These are phyloP conservation scores for Agrypnus murinus DNA, from an alignment of 2,888 invertebrate species.

Conservation along the genomic window DNA sequence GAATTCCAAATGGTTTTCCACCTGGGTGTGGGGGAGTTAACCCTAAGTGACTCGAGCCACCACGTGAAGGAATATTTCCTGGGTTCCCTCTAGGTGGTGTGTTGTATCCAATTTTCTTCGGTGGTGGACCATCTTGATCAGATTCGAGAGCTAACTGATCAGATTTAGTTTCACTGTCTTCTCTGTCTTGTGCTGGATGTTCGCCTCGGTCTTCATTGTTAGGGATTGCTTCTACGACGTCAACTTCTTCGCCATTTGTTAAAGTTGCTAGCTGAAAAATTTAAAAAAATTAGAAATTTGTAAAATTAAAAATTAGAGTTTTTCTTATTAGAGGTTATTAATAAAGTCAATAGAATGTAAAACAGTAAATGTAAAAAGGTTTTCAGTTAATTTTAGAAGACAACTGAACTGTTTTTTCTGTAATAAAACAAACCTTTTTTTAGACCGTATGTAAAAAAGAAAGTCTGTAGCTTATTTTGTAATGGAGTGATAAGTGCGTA, in stretches of 20 bases:
- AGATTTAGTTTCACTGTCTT: constrained; percentile 77
- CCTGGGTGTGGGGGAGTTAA: constrained; percentile 59
- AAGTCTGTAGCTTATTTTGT: not conserved
- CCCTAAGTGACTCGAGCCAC: constrained; percentile 67
- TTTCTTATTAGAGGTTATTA: not conserved
- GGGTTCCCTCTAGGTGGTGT: constrained; percentile 68
- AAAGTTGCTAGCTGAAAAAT: constrained; percentile 63
- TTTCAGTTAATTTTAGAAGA: no score
- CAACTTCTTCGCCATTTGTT: constrained; percentile 74
- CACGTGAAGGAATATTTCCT: constrained; percentile 71
- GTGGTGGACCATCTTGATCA: constrained; percentile 73
- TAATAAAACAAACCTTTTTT: no score
- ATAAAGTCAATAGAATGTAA: no score
- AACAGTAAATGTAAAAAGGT: no score
- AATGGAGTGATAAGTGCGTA: constrained; percentile 25
- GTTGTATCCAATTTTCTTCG: constrained; percentile 72
- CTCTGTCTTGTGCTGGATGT: constrained; percentile 72
- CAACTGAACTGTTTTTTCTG: not conserved
- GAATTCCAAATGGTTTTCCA: constrained; percentile 73
- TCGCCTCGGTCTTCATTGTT: constrained; percentile 75
- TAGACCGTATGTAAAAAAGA: no score
- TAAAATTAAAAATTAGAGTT: not conserved
- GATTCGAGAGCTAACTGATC: constrained; percentile 86
- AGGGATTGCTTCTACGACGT: constrained; percentile 78
- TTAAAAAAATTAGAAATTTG: constrained; percentile 26